phyloP scores from a whole-genome alignment of 2,113 vertebrate species.

The Pseudopodoces humilis region DNA sequence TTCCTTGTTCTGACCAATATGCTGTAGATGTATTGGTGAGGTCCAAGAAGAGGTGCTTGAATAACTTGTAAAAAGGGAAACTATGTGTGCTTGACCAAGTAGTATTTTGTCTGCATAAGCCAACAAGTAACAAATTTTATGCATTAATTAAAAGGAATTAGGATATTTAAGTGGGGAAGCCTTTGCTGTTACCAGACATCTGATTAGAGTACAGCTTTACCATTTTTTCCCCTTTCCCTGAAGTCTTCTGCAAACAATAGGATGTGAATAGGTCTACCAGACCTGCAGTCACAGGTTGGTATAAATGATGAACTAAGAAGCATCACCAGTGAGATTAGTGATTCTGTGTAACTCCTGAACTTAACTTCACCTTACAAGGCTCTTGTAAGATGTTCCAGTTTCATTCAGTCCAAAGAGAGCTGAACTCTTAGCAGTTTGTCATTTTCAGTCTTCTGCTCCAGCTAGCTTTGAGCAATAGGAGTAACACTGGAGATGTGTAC shows the following conservation, averaged over 20 bases:
- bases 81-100: not conserved
- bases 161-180: not conserved
- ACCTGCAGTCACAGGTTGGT: not conserved
- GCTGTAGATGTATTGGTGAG: not conserved
- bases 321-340: not conserved
- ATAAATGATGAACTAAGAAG: not conserved
- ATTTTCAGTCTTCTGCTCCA: not conserved
- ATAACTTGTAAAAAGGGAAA: not conserved
- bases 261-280: not conserved
- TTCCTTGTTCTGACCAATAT: not conserved
- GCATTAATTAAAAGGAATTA: not conserved
- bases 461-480: not conserved
- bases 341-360: not conserved
- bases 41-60: not conserved
- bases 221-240: not conserved
- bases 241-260: not conserved
- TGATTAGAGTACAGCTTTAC: not conserved
- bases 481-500: not conserved
- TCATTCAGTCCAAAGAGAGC: not conserved
- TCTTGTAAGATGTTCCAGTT: not conserved
- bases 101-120: not conserved
- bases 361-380: not conserved
- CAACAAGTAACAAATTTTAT: not conserved
- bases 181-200: not conserved
- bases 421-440: not conserved